Conservation (phyloP, 1,140 invertebrate genomes). For the Plodia interpunctella region DNA sequence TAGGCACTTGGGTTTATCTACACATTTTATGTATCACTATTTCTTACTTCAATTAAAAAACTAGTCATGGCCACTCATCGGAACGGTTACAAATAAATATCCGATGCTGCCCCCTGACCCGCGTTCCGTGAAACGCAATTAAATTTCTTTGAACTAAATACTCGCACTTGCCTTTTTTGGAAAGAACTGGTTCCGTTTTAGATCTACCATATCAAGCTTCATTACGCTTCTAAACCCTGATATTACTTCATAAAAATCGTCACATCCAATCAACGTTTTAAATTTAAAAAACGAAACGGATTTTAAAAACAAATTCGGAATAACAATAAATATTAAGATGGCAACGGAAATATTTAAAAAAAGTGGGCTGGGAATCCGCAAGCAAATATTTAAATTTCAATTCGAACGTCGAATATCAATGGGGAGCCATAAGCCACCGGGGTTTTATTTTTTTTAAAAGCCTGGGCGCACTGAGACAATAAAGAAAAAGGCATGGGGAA, state of each 20-base stretch:
- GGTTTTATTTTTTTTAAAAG: conserved; percentile 57
- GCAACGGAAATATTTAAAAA: conserved; percentile 60
- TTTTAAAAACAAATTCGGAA: conserved; percentile 14
- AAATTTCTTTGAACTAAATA: conserved; percentile 58
- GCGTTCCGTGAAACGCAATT: conserved; percentile 49
- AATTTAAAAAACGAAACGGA: not conserved
- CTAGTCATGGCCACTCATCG: conserved; percentile 34
- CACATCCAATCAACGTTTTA: not conserved
- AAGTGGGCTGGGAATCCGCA: conserved; percentile 55
- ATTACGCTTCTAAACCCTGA: conserved; percentile 23
- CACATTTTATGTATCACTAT: conserved; percentile 4
- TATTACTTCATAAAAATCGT: conserved; percentile 7
- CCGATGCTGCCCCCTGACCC: conserved; percentile 47
- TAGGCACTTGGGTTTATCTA: not conserved
- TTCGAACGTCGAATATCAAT: conserved; percentile 75
- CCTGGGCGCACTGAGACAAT: conserved; percentile 67
- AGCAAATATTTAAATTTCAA: conserved; percentile 77
- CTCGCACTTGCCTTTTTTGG: conserved; percentile 20
- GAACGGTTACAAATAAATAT: conserved; percentile 42
- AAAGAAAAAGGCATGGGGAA: conserved; percentile 67
- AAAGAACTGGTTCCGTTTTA: conserved; percentile 36
- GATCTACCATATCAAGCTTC: conserved; percentile 30
- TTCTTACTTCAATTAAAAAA: conserved; percentile 40
- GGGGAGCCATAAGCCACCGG: conserved; percentile 74
- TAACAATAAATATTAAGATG: conserved; percentile 70